phyloP scores from a whole-genome alignment of 2,797 vertebrate genomes.

The Propithecus perrieri region DNA sequence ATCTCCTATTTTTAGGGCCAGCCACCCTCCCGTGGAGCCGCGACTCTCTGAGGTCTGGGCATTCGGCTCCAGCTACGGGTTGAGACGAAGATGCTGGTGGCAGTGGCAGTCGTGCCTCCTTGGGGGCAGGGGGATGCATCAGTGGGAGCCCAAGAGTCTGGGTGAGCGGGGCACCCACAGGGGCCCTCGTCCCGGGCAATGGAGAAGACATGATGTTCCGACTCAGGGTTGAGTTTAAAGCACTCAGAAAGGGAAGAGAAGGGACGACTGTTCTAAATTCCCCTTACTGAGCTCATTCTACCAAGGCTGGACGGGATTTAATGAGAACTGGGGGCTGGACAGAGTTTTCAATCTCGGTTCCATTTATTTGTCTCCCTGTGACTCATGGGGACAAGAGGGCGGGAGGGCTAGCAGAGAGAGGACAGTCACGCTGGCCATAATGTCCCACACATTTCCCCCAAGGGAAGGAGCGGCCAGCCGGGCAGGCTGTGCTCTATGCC shows the following conservation, averaged over 20 bases:
- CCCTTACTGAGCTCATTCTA: background rate
- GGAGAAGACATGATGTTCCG: background rate
- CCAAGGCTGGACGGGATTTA: background rate
- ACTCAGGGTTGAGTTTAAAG: background rate
- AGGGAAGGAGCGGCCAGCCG: background rate
- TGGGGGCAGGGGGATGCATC: accelerated
- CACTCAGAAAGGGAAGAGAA: background rate
- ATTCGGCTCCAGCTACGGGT: background rate
- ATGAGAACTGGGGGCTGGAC: no score
- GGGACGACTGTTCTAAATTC: background rate
- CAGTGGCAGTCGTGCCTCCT: background rate
- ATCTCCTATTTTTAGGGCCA: conserved; percentile 47
- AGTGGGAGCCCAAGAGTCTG: no score
- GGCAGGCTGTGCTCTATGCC: accelerated
- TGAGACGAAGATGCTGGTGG: background rate
- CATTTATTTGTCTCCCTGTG: background rate
- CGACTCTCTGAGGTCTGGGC: background rate
- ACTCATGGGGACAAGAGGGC: background rate
- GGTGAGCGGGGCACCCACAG: background rate
- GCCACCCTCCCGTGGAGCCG: background rate
- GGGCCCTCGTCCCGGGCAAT: accelerated
- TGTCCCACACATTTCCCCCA: background rate
- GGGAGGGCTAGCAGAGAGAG: background rate
- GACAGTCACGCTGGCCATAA: background rate
- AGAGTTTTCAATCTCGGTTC: background rate